Evolutionary conservation across 2,888 invertebrate genomes (phyloP), one percentile per base, ranked within the genome.

Genomic region (Drosophila mercatorum): DNA sequence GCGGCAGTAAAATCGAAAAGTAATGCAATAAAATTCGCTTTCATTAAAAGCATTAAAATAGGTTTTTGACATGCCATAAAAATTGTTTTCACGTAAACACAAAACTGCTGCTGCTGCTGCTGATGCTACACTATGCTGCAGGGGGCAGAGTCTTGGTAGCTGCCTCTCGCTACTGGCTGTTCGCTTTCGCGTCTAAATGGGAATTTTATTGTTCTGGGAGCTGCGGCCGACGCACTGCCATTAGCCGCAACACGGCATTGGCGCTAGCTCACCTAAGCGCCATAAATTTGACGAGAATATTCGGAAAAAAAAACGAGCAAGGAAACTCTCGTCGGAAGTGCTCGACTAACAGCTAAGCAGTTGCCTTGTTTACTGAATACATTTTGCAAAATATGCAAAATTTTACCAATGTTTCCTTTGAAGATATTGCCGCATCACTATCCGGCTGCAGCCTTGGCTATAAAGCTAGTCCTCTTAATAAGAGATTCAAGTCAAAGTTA

Each of bases 31-130:
- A 86, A 86, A 89, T 89, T 89, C 83, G 88, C 89, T 86, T 88
- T 91, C 91, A 88, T 90, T 83, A 91, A 91, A 90, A 87, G 82
- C 90, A 88, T 88, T 91, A 91, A 86, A 91, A 91, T 88, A 77
- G 78, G 81, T 83, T 90, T 85, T 90, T 88, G 89, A 91, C 91
- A 91, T 88, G 90, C 90, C 80, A 89, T 90, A 90, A 90, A 90
- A 88, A 90, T 86, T 86, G 80, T 87, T 90, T 90, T 60, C 88
- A 87, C 89, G 81, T 87, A 76, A 87, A 80, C 88, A 71, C 78
- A 78, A 70, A 68, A 80, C 52, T 52, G 52, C 14, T 52, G 34
- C 52, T 52, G 34, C 52, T 52, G 34, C 34, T 34, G 51, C 85
- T 79, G 88, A 60, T 53, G 58, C 59, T 47, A 68, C 83, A 87